Base-by-base conservation (phyloP, 2,888 invertebrate genomes). In the Parnassius mnemosyne region DNA sequence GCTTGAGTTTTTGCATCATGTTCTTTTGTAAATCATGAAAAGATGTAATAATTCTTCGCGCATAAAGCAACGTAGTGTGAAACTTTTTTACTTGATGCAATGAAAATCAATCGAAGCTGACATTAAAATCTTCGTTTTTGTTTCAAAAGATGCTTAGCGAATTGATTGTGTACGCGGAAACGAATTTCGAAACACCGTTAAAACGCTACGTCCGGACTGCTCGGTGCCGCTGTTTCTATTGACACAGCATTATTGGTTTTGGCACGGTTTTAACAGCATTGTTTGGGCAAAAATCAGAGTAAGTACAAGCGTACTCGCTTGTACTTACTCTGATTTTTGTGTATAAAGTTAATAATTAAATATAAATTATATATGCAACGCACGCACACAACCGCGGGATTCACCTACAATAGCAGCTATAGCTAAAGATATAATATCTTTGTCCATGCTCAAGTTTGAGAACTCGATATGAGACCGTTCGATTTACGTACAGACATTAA, bases 161-260 rank as follows among this genome's bases (percentile, higher is more conserved):
- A 61, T 61, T 61, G 60, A 51, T 51, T 55, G 44, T 51, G 60
- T 55, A 51, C 46, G 60, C 60, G 60, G 55, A 61, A 51, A 16
- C 11, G 13, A 34, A 20, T 61, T 51, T 61, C 34, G 55, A 25
- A 61, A 61, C 16, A 51, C 51, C 50, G 55, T 34, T 56, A 56
- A 51, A 34, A 50, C 42, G 50, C 53, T 7, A 61, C 46, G 46
- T 61, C 55, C 51, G 60, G 55, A 34, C 44, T 49, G 7, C 41
- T 2, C 10, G 34, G 13, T 49, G 9, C 3, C 20, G 34, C 49
- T 25, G 10, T 7, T 55, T 13, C 34, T 47, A 54, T 62, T 62
- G 62, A 57, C 51, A 53, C 25, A 11, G 50, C 50, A 58, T 62
- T 62, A 58, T 58, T 13, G 58, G 44, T 16, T 62, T 54, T n/a